Percentiles rank a stretch among this genome's conserved stretches.
These are phyloP conservation scores for Calameuta idolon DNA, from an alignment of 2,888 invertebrate species.

Conservation along the genomic window DNA sequence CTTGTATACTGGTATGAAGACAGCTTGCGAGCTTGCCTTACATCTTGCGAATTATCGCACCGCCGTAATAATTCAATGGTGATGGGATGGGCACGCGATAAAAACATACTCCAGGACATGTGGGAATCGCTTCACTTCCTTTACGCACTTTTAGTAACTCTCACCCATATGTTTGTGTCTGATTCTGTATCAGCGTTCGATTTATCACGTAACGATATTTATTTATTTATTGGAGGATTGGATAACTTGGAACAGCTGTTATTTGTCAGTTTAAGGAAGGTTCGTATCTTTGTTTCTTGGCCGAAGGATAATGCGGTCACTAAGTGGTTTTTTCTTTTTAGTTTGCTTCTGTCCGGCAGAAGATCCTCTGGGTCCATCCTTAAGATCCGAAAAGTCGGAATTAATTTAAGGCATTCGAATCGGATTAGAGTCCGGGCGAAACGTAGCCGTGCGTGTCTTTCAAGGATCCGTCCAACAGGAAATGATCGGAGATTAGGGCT, in stretches of 20 bases:
- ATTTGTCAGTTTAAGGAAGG: background rate
- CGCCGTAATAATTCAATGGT: background rate
- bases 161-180: background rate
- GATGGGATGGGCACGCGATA: background rate
- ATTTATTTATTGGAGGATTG: background rate
- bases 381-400: background rate
- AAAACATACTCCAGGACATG: background rate
- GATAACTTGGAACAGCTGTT: background rate
- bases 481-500: slow-evolving; percentile 9
- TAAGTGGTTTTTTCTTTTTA: background rate
- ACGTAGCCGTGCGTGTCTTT: background rate
- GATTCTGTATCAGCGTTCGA: background rate
- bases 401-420: background rate
- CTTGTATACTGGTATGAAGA: background rate
- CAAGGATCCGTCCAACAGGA: background rate
- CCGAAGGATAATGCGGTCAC: background rate
- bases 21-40: background rate
- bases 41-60: background rate
- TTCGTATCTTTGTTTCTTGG: background rate
- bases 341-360: background rate
- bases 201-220: background rate
- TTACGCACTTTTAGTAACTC: background rate
- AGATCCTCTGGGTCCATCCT: background rate
- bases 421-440: background rate
- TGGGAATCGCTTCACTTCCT: background rate